Evolutionary conservation across 2,113 vertebrate species (phyloP), one percentile per base, ranked within the genome.

Genomic region (Caranx ignobilis): DNA sequence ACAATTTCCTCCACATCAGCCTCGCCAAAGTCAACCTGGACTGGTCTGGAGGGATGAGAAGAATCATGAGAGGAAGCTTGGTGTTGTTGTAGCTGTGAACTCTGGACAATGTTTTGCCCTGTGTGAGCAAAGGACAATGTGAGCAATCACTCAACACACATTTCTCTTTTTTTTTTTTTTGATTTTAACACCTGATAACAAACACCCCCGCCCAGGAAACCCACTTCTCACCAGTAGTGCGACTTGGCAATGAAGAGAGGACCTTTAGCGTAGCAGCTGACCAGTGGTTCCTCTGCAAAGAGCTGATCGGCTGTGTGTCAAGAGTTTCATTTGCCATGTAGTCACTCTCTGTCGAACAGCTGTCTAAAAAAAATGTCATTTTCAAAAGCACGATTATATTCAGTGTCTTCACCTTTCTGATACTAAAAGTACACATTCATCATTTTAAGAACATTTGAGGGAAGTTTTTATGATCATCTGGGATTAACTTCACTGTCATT

Each of bases 241-340:
- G 74, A 59, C 94, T 94, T 6, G 93, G 94, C 91, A 93, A 90
- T 0, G 85, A 82, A 39, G 87, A 85, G 6, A 94, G 83, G 13
- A 94, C 73, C 39, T 48, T 88, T 3, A 56, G 35, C 0, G 91
- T 90, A 0, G 75, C 84, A 48, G 86, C 64, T 4, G 90, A 90
- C 82, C 85, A 88, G 48, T 1, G 0, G 0, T 62, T 26, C 78
- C 90, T 85, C 39, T 57, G 65, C 64, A 89, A 47, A 56, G 63
- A 2, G 8, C 11, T 62, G 2, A 11, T 55, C 52, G 32, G 47
- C 32, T 39, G 6, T 11, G 3, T 35, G 21, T 50, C 43, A 0
- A 0, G 15, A 6, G 34, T 32, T 16, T 69, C 18, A 0, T 77
- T 77, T 16, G 15, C 16, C 2, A 2, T 48, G 19, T 43, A 8